Conservation (phyloP, 2,113 vertebrate genomes). For the Pagrus major region DNA sequence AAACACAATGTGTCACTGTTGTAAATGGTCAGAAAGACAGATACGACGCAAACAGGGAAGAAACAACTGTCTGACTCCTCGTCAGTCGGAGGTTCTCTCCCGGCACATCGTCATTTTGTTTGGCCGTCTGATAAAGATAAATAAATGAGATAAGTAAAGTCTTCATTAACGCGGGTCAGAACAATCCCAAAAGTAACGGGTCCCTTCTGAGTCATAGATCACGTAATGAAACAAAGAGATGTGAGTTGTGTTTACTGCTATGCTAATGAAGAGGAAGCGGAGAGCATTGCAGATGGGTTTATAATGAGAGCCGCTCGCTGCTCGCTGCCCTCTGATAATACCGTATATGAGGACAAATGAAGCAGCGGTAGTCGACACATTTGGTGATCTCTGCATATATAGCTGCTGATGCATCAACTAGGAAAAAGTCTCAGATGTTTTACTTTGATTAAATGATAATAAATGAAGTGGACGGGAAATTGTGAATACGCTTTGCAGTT, state of each 20-base stretch:
- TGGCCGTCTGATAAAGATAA: neutral
- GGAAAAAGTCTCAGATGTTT: conserved; percentile 8
- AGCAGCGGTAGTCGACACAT: neutral
- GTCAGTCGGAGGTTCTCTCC: neutral
- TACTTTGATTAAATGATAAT: conserved; percentile 7
- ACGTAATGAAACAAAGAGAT: neutral
- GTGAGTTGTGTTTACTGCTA: conserved; percentile 5
- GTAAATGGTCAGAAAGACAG: neutral
- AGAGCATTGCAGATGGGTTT: neutral
- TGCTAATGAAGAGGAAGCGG: neutral
- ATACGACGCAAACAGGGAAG: neutral
- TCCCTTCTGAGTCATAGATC: conserved; percentile 15
- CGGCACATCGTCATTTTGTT: neutral
- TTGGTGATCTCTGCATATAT: conserved; percentile 4
- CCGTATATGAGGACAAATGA: conserved; percentile 25
- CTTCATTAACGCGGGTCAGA: conserved; percentile 8
- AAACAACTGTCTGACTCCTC: neutral
- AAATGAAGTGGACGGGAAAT: neutral
- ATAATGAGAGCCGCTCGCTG: conserved; percentile 33
- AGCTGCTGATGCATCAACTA: conserved; percentile 12
- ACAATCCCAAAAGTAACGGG: conserved; percentile 7
- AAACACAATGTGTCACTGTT: neutral
- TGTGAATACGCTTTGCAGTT: neutral
- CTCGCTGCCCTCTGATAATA: neutral
- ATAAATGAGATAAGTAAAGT: conserved; percentile 16